Percentiles rank a stretch among this genome's conserved stretches.
Conservation (phyloP, 2,888 invertebrate species). For the Caenorhabditis uteleia region DNA sequence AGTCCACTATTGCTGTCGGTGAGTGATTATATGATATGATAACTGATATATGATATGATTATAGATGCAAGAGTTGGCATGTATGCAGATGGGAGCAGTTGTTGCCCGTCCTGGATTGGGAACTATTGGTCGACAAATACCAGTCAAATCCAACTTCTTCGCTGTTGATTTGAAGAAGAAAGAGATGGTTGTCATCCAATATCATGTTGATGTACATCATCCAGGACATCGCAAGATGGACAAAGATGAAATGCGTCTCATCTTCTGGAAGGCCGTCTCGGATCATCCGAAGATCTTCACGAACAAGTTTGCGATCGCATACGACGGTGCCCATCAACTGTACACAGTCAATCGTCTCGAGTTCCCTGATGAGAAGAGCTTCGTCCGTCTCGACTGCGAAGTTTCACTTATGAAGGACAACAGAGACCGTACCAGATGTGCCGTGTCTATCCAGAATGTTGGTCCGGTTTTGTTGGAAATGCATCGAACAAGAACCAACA, state of each 20-base stretch:
- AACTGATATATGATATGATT: no score
- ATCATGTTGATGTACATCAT: conserved; percentile 65
- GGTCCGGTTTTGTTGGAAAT: conserved; percentile 61
- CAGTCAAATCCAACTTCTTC: conserved; percentile 62
- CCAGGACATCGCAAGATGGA: conserved; percentile 61
- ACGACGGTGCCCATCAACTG: conserved; percentile 62
- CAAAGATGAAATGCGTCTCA: conserved; percentile 60
- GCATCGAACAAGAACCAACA: conserved; percentile 52
- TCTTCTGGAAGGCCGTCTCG: conserved; percentile 64
- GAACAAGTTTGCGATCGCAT: conserved; percentile 61
- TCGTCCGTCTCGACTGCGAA: conserved; percentile 51
- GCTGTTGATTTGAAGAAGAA: conserved; percentile 49
- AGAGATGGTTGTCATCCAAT: conserved; percentile 59
- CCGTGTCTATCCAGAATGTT: conserved; percentile 53
- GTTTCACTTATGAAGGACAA: conserved; percentile 56
- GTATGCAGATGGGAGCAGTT: conserved; percentile 54
- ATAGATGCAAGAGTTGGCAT: conserved; percentile 56
- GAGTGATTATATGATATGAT: no score
- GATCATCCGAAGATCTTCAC: conserved; percentile 54
- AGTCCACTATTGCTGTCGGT: no score
- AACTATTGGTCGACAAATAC: conserved; percentile 51
- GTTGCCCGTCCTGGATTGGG: conserved; percentile 57
- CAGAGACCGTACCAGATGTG: conserved; percentile 52
- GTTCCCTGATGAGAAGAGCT: conserved; percentile 53
- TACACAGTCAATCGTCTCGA: conserved; percentile 53